Conservation (phyloP, 2,888 invertebrate genomes). For the Gandaritis pyraliata region DNA sequence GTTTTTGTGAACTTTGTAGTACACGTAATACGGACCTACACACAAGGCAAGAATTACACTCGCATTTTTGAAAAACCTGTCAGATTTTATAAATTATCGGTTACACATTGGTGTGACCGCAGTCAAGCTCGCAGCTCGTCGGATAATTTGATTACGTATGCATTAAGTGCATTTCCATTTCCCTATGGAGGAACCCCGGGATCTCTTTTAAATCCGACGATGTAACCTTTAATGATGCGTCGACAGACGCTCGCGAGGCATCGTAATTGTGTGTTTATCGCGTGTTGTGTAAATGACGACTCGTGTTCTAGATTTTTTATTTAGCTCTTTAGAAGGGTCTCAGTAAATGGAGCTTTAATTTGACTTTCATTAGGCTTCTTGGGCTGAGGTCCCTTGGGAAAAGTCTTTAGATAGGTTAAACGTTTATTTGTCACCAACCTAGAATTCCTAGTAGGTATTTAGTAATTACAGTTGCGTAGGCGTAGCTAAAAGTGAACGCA, state of each 20-base stretch:
- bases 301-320: background rate
- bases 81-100: background rate
- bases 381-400: too few relatives aligned
- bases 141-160: slow-evolving; percentile 81
- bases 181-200: slow-evolving; percentile 61
- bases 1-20: too few relatives aligned
- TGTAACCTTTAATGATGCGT: slow-evolving; percentile 61
- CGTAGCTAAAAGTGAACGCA: too few relatives aligned
- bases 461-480: too few relatives aligned
- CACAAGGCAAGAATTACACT: too few relatives aligned
- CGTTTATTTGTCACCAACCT: too few relatives aligned
- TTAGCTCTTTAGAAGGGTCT: background rate
- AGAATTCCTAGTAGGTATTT: too few relatives aligned
- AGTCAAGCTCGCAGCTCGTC: slow-evolving; percentile 43
- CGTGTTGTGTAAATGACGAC: slow-evolving; percentile 38
- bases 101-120: slow-evolving; percentile 41
- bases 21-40: too few relatives aligned
- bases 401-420: too few relatives aligned
- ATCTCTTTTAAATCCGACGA: slow-evolving; percentile 69
- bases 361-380: too few relatives aligned
- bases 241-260: slow-evolving; percentile 42
- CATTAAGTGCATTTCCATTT: slow-evolving; percentile 82
- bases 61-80: too few relatives aligned
- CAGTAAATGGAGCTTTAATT: too few relatives aligned
- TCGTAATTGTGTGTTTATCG: slow-evolving; percentile 51